These are phyloP conservation scores for Pachycephus smyrnensis DNA, from an alignment of 2,888 invertebrate genomes.

Conservation along the genomic window DNA sequence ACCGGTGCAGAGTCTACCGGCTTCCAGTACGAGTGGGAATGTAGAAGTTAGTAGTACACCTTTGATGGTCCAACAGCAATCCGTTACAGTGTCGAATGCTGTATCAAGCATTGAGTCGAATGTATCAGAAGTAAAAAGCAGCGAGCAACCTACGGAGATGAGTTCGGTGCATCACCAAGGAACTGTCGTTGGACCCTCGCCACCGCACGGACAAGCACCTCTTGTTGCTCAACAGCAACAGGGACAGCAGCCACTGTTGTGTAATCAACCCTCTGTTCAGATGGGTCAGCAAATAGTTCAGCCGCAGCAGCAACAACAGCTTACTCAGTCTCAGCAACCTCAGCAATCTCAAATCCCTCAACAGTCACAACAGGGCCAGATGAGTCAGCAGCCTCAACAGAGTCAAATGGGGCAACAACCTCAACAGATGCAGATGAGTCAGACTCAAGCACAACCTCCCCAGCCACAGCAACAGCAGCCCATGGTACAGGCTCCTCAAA, in stretches of 20 bases:
- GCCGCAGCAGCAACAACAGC: slow-evolving; percentile 25
- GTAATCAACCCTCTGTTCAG: slow-evolving; percentile 27
- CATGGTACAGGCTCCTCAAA: slow-evolving; percentile 23
- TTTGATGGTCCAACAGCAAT: slow-evolving; percentile 31
- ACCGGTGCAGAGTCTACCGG: slow-evolving; percentile 61
- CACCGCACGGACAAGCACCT: slow-evolving; percentile 17
- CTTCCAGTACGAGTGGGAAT: slow-evolving; percentile 61
- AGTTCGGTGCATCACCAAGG: slow-evolving; percentile 38
- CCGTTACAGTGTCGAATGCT: slow-evolving; percentile 12
- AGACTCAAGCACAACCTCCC: slow-evolving; percentile 30
- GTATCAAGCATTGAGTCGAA: slow-evolving; percentile 14
- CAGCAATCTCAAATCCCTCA: slow-evolving; percentile 29
- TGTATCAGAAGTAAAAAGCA: slow-evolving; percentile 14
- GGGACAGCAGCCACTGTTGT: slow-evolving; percentile 32
- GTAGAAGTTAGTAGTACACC: slow-evolving; percentile 48
- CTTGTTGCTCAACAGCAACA: slow-evolving; percentile 37
- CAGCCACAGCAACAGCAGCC: slow-evolving; percentile 33
- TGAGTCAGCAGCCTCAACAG: slow-evolving; percentile 33
- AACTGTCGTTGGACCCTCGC: slow-evolving; percentile 6
- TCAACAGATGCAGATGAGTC: slow-evolving; percentile 19
- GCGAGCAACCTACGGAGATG: slow-evolving; percentile 42
- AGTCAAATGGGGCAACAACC: slow-evolving; percentile 37
- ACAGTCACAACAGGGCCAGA: slow-evolving; percentile 25
- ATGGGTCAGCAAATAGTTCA: slow-evolving; percentile 17
- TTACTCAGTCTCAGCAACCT: slow-evolving; percentile 21